Evolutionary conservation across 2,113 vertebrate genomes (phyloP), one percentile per base, ranked within the genome.

Genomic region (Trematomus loennbergii): DNA sequence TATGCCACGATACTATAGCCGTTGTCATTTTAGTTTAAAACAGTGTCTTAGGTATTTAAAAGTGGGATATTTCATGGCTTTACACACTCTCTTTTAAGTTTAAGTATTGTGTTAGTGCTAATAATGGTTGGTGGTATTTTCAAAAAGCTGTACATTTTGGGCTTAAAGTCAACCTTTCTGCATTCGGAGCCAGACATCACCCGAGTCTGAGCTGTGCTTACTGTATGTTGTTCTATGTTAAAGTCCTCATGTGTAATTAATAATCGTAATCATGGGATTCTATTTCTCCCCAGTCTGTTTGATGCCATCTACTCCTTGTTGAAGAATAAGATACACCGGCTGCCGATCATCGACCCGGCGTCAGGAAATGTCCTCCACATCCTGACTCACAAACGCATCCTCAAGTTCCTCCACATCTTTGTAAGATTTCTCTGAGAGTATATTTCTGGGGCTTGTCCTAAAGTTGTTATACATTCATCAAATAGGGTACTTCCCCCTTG

Each of bases 341-440:
- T 99, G 72, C 98, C 98, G 0, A 94, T 99, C 58, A 96, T 99
- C 5, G 98, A 99, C 85, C 98, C 98, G 0, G 29, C 91, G n/a
- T 96, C 98, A 0, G 98, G 98, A 22, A 95, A 97, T 0, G 97
- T 97, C 71, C 96, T 99, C n/a, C 96, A 98, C 87, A 98, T 99
- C 85, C 95, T 99, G 75, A 99, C 98, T 0, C 98, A 99, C 90
- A 99, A 99, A 79, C 96, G 98, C 45, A 96, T 99, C 84, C 97
- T 99, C 78, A 99, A 99, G 91, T 99, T 99, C 91, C 95, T 99
- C 59, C 96, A 98, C 84, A 96, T 99, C 79, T 99, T 99, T 45
- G 94, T 95, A 61, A 94, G 93, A 18, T 15, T 20, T 22, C 9
- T 29, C 29, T 29, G 29, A 29, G 29, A 29, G 29, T 29, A 53